A percentile compares a stretch with the other conserved stretches of the same genome.
phyloP scores from a whole-genome alignment of 2,113 vertebrate genomes.

The Chamaea fasciata region DNA sequence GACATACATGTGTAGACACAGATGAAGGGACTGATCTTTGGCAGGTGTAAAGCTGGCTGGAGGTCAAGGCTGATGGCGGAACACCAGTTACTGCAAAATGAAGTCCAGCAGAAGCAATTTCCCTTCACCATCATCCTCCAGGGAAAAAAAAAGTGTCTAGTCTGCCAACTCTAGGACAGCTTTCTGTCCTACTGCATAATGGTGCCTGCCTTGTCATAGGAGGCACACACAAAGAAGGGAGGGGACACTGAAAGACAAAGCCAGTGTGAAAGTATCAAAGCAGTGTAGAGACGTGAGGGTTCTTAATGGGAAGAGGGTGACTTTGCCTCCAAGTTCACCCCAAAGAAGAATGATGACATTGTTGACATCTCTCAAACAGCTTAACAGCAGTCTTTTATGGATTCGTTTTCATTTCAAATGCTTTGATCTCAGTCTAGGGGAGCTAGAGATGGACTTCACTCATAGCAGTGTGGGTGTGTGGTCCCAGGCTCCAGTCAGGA shows the following conservation, averaged over 20 bases:
- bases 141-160: neutral
- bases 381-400: neutral
- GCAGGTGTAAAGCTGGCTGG: neutral
- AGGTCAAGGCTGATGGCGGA: neutral
- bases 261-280: neutral
- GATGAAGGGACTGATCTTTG: neutral
- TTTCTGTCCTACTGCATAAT: neutral
- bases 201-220: neutral
- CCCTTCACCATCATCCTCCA: neutral
- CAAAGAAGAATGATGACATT: neutral
- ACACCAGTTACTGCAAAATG: neutral
- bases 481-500: neutral
- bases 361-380: neutral
- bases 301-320: neutral
- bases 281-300: neutral
- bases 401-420: neutral
- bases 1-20: neutral
- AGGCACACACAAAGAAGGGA: neutral
- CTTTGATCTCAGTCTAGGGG: neutral
- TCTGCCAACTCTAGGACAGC: neutral
- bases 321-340: neutral
- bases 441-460: neutral
- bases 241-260: neutral
- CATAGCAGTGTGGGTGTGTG: neutral
- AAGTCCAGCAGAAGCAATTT: neutral